Conservation (phyloP, 2,797 vertebrate genomes). For the Brachymystax lenok region DNA sequence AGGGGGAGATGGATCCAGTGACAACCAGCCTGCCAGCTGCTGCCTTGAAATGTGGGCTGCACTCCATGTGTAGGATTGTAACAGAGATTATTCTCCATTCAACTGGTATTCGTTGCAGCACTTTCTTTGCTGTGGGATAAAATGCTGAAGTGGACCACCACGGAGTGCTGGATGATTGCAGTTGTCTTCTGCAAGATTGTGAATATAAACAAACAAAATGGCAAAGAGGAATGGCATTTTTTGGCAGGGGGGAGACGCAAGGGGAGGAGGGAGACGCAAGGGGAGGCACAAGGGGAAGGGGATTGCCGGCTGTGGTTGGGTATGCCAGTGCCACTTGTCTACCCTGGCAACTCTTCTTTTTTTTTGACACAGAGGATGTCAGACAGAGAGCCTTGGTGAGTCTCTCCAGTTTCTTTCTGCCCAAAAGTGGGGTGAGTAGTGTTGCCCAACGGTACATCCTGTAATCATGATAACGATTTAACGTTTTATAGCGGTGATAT, state of each 20-base stretch:
- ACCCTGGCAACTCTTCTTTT: constrained; percentile 74
- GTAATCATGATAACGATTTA: constrained; percentile 49
- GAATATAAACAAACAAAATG: constrained; percentile 60
- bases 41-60: constrained; percentile 26
- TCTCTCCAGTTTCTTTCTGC: constrained; percentile 64
- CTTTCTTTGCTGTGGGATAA: constrained; percentile 44
- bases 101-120: constrained; percentile 46
- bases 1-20: constrained; percentile 48
- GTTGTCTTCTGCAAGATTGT: constrained; percentile 25
- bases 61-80: constrained; percentile 42
- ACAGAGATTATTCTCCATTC: constrained; percentile 53
- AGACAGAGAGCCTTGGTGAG: constrained; percentile 71
- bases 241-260: constrained; percentile 35
- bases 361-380: constrained; percentile 73
- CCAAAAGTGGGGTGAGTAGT: constrained; percentile 79
- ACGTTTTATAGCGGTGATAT: constrained; percentile 24
- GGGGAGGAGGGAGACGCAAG: constrained; percentile 19
- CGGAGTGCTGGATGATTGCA: not conserved
- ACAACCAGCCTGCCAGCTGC: constrained; percentile 45
- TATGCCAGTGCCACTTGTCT: constrained; percentile 80
- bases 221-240: constrained; percentile 67
- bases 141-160: constrained; percentile 36
- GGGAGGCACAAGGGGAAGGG: constrained; percentile 52
- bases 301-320: constrained; percentile 81
- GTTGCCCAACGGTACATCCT: constrained; percentile 62